Percentiles rank a stretch among this genome's conserved stretches.
phyloP scores from a whole-genome alignment of 2,888 invertebrate species.

The Tenthredo livida region DNA sequence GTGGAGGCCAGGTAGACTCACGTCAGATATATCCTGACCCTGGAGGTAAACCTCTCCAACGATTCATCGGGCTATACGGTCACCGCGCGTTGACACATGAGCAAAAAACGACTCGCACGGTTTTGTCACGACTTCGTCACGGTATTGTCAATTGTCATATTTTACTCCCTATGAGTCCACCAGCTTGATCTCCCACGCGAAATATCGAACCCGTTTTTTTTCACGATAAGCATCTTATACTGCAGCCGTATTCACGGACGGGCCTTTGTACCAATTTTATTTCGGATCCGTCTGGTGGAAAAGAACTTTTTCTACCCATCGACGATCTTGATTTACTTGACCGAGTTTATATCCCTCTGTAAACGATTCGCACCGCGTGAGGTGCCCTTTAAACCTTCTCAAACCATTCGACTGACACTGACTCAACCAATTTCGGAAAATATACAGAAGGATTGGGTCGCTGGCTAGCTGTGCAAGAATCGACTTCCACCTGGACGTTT shows the following conservation, averaged over 20 bases:
- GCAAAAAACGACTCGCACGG: slow-evolving; percentile 58
- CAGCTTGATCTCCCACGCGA: slow-evolving; percentile 71
- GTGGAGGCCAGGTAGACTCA: slow-evolving; percentile 35
- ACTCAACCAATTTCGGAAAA: slow-evolving; percentile 21
- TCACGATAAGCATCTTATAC: slow-evolving; percentile 68
- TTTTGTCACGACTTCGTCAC: slow-evolving; percentile 66
- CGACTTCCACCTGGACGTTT: not conserved
- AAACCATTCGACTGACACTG: slow-evolving; percentile 42
- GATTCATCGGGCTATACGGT: slow-evolving; percentile 36
- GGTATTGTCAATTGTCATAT: slow-evolving; percentile 63
- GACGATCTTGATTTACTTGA: slow-evolving; percentile 68
- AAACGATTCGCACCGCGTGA: slow-evolving; percentile 53
- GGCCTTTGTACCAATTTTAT: slow-evolving; percentile 62
- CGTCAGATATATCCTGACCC: slow-evolving; percentile 36
- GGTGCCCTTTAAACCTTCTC: slow-evolving; percentile 5
- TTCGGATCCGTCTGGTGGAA: slow-evolving; percentile 68
- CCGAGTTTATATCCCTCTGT: slow-evolving; percentile 66
- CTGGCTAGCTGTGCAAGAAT: not conserved
- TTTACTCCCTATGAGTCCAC: slow-evolving; percentile 33
- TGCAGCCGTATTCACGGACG: slow-evolving; percentile 44
- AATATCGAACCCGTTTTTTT: slow-evolving; percentile 70
- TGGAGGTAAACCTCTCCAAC: slow-evolving; percentile 12
- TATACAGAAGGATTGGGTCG: not conserved
- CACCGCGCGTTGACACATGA: slow-evolving; percentile 45
- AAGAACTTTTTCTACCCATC: slow-evolving; percentile 63